Base-by-base conservation (phyloP, 2,888 invertebrate genomes). In the Drosophila neotestacea region DNA sequence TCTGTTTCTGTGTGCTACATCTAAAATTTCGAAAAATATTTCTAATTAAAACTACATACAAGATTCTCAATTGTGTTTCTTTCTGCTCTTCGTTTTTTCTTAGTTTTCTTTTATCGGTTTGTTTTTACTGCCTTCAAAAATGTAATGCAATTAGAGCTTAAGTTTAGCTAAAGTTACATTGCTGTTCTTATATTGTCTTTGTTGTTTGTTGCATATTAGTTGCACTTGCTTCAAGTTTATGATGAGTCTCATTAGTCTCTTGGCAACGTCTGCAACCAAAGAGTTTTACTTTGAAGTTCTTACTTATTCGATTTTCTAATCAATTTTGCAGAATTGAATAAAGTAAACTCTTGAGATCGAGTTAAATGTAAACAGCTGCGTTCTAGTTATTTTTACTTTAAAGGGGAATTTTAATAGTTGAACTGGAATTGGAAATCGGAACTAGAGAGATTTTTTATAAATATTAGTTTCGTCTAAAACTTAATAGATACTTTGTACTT, bases 21-120 rank as follows among this genome's bases (percentile, higher is more conserved):
- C 73, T 71, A 71, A 67, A 80, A 77, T 82, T 77, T 75, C 50
- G 61, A 63, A 81, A 85, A 88, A 88, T 85, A 70, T 81, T 81
- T 85, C 88, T 85, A 88, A 85, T 85, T 85, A 85, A 85, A 85
- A 85, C 60, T 65, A 70, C 73, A 76, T 59, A 77, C 55, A 73
- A 71, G 61, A 70, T 78, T 70, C 79, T 65, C 73, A 74, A 71
- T 79, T 76, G 74, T 42, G 38, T 67, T 54, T 66, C 38, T 34
- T 46, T 52, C 11, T 11, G 38, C 16, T 47, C 50, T 50, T 5
- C 13, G 32, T 27, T 13, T 16, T 10, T 50, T 7, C 22, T 30
- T 16, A 16, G 39, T 39, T 11, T 36, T 10, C 2, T 42, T 16
- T 10, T 22, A 13, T 22, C 16, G 9, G 28, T 44, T 22, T 34